phyloP scores from a whole-genome alignment of 2,113 vertebrate genomes.

The Speoplatyrhinus poulsoni region DNA sequence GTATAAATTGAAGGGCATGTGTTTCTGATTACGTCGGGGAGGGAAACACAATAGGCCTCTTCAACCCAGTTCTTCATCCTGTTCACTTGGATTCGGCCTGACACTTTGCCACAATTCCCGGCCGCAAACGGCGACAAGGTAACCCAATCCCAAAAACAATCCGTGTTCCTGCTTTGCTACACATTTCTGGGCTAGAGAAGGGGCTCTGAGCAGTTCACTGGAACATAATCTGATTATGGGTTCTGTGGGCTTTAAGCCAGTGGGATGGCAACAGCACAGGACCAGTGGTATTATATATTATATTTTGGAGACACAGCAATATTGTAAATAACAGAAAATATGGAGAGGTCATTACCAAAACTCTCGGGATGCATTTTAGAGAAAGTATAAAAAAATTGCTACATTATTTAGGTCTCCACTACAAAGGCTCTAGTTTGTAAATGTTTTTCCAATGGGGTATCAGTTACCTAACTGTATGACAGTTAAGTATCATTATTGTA shows the following conservation, averaged over 20 bases:
- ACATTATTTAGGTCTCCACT: not conserved
- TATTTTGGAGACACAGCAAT: not conserved
- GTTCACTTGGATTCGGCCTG: slow-evolving; percentile 70
- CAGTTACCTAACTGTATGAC: no score
- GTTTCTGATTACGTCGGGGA: slow-evolving; percentile 66
- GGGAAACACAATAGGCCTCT: slow-evolving; percentile 73
- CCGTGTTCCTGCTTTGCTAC: slow-evolving; percentile 67
- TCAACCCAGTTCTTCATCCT: slow-evolving; percentile 65
- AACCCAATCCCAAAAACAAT: slow-evolving; percentile 73
- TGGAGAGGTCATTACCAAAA: slow-evolving; percentile 2
- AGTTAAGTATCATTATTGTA: no score
- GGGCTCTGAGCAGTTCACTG: slow-evolving; percentile 40
- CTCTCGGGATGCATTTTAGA: not conserved
- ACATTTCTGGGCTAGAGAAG: slow-evolving; percentile 54
- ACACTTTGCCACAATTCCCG: slow-evolving; percentile 69
- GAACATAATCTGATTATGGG: slow-evolving; percentile 62
- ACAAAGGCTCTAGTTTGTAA: not conserved
- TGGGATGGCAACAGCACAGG: not conserved
- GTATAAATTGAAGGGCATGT: slow-evolving; percentile 58
- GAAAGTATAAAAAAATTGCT: not conserved
- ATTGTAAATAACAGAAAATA: not conserved
- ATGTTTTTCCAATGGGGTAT: not conserved
- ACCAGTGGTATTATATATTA: slow-evolving; percentile 23
- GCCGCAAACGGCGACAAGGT: slow-evolving; percentile 71
- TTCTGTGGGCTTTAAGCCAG: slow-evolving; percentile 18